Evolutionary conservation across 2,113 vertebrate genomes (phyloP).

Genomic region (Nycticebus coucang): DNA sequence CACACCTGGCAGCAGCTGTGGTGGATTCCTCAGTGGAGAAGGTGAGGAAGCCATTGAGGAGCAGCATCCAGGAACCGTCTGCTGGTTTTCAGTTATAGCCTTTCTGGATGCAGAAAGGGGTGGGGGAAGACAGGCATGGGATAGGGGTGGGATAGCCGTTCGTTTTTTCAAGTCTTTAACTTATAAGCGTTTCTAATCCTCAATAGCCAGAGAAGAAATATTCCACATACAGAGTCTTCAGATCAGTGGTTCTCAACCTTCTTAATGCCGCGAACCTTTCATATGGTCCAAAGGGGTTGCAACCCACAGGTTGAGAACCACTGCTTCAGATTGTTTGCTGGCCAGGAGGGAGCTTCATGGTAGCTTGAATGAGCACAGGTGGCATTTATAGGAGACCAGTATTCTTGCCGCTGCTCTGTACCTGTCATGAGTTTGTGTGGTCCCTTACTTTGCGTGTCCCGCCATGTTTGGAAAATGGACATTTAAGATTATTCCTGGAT

Average conservation of each 20-base stretch:
- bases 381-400: background rate
- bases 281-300: too few species aligned
- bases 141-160: background rate
- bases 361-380: background rate
- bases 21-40: background rate
- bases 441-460: background rate
- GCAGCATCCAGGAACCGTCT: background rate
- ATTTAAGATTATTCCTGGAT: background rate
- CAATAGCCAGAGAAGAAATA: background rate
- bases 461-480: background rate
- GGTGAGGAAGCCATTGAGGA: background rate
- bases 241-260: background rate
- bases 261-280: too few species aligned
- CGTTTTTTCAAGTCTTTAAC: background rate
- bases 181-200: background rate
- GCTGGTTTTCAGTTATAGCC: background rate
- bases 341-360: background rate
- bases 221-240: background rate
- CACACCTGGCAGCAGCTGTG: background rate
- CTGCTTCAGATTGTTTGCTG: background rate
- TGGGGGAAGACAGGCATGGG: too few species aligned
- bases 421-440: background rate
- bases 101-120: background rate
- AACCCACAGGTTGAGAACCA: too few species aligned
- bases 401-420: background rate